Evolutionary conservation across 2,797 vertebrate species (phyloP).

Genomic region (Emys orbicularis): DNA sequence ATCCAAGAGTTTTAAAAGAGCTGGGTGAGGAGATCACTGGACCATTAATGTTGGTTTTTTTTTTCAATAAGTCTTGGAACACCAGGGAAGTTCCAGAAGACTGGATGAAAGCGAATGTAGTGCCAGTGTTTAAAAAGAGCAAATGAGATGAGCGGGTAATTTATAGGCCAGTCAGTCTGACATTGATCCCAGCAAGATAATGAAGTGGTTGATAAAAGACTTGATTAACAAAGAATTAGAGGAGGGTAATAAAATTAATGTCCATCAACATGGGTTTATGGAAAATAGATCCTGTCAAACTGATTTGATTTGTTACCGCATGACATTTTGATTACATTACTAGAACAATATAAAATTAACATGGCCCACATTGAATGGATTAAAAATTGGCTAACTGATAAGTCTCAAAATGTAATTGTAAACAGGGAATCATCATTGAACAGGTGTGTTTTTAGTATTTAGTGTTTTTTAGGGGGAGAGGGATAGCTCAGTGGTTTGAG

Average conservation of each 20-base stretch:
- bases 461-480: no score
- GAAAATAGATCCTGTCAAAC: background rate
- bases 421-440: no score
- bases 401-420: no score
- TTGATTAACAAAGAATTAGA: background rate
- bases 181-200: background rate
- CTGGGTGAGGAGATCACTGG: background rate
- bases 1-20: background rate
- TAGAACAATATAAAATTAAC: background rate
- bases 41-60: background rate
- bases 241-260: background rate
- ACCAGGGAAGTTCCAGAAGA: background rate
- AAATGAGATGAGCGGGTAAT: background rate
- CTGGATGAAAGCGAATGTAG: background rate
- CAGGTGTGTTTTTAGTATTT: no score
- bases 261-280: background rate
- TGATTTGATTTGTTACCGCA: background rate
- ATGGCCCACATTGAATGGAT: background rate
- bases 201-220: background rate
- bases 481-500: no score
- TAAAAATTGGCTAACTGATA: background rate
- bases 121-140: background rate
- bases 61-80: background rate
- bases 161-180: background rate
- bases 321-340: background rate